Base-by-base conservation (phyloP, 1,140 invertebrate genomes). In the Antheraea mylitta region DNA sequence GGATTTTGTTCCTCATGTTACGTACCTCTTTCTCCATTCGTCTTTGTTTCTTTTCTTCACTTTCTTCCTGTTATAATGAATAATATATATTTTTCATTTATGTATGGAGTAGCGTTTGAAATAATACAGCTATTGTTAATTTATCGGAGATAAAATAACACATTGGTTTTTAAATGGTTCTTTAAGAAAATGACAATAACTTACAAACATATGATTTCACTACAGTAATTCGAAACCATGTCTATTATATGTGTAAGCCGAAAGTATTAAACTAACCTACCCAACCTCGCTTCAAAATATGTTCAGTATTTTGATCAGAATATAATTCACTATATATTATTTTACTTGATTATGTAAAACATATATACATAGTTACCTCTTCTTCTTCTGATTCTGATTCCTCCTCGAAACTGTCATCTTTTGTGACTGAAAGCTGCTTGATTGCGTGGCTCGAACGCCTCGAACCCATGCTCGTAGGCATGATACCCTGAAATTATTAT, bases 1-100 rank as follows among this genome's bases (percentile, higher is more conserved):
- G 94, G n/a, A 97, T 93, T 91, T 97, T 97, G 65, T 95, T 95
- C 63, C 93, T 94, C 74, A 97, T 91, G 68, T 97, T 93, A 83
- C 96, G 96, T 10, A 97, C 85, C 87, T 97, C 96, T 74, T 96
- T 95, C 60, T 94, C 93, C 63, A 95, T 78, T 77, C 96, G 92
- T 67, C 96, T 96, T 75, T 96, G 96, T 62, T 95, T 95, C 68
- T 95, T 95, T 68, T 96, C 95, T 79, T 96, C 96, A 37, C 95
- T 94, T 59, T 95, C 95, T 82, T 95, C 95, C 86, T 95, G 89
- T 19, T 82, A 66, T 53, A 18, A 38, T 48, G 81, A 61, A 66
- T 67, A 62, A 65, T 42, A 42, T 30, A 30, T 30, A 30, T 53
- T 53, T 53, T 53, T 53, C 6, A 53, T 8, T 53, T 53, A 53